These are phyloP conservation scores for Leptinotarsa texana DNA, from an alignment of 1,140 invertebrate species.

Conservation along the genomic window DNA sequence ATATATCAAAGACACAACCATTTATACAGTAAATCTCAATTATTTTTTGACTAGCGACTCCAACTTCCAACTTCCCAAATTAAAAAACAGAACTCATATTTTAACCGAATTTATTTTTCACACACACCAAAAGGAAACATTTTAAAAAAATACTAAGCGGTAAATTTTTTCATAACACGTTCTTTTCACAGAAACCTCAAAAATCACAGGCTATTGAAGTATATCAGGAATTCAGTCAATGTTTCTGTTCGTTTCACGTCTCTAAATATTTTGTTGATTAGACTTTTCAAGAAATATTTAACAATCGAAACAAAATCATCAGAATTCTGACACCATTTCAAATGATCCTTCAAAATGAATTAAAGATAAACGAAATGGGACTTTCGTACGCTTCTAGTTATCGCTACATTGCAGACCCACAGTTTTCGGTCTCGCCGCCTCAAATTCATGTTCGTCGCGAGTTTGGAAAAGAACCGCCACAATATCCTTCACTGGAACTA, in stretches of 20 bases:
- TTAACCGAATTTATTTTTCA: constrained; percentile 43
- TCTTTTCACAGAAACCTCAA: constrained; percentile 34
- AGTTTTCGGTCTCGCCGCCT: background rate
- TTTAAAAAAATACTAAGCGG: constrained; percentile 44
- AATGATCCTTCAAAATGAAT: background rate
- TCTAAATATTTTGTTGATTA: constrained; percentile 23
- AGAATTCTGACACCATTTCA: constrained; percentile 11
- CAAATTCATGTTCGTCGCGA: background rate
- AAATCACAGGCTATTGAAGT: constrained; percentile 43
- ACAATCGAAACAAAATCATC: constrained; percentile 23
- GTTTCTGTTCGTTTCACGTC: constrained; percentile 22
- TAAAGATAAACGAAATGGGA: background rate
- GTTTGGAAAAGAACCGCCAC: too few relatives aligned
- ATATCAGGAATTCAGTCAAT: constrained; percentile 16
- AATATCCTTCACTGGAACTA: too few relatives aligned
- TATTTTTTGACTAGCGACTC: background rate
- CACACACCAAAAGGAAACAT: constrained; percentile 40
- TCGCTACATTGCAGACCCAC: background rate
- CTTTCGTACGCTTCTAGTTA: background rate
- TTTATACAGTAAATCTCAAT: constrained; percentile 28
- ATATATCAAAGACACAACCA: constrained; percentile 30
- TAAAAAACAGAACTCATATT: constrained; percentile 39
- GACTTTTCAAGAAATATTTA: constrained; percentile 23
- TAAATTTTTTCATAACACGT: constrained; percentile 28
- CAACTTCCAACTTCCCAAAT: constrained; percentile 27